Percentiles rank a stretch among this genome's conserved stretches.
These are phyloP conservation scores for Lineus longissimus DNA, from an alignment of 1,140 invertebrate species.

Conservation along the genomic window DNA sequence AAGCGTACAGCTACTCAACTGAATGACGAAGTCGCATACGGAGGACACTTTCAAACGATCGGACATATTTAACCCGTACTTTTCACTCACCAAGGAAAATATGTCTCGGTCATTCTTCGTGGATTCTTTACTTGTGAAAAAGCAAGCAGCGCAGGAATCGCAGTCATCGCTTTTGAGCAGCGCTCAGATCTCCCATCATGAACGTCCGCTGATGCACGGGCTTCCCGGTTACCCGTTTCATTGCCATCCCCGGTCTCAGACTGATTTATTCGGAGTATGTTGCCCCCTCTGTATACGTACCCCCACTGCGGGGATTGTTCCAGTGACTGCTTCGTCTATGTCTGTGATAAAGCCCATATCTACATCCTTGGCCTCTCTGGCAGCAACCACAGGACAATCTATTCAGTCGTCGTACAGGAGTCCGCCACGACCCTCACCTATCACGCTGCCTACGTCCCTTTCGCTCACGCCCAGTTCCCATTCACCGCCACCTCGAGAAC, in stretches of 20 bases:
- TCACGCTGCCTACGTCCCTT: slow-evolving; percentile 3
- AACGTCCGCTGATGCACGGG: neutral
- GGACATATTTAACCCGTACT: no score
- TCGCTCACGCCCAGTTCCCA: neutral
- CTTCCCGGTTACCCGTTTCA: neutral
- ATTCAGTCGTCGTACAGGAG: no score
- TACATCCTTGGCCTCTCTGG: neutral
- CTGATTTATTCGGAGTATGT: neutral
- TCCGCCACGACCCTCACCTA: neutral
- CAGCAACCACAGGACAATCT: neutral
- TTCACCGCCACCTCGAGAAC: neutral
- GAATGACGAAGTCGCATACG: no score
- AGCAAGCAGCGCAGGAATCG: neutral
- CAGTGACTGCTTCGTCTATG: neutral
- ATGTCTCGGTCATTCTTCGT: slow-evolving; percentile 39
- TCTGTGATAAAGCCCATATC: neutral
- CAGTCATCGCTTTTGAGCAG: neutral
- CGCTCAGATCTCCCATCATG: neutral
- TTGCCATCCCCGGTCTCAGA: neutral
- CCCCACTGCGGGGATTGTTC: neutral
- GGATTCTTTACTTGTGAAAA: slow-evolving; percentile 31
- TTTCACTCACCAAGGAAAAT: neutral
- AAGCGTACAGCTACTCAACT: no score
- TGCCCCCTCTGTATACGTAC: neutral
- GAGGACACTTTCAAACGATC: no score